Evolutionary conservation across 1,140 invertebrate genomes (phyloP), one percentile per base, ranked within the genome.

Genomic region (Saccostrea cuccullata): DNA sequence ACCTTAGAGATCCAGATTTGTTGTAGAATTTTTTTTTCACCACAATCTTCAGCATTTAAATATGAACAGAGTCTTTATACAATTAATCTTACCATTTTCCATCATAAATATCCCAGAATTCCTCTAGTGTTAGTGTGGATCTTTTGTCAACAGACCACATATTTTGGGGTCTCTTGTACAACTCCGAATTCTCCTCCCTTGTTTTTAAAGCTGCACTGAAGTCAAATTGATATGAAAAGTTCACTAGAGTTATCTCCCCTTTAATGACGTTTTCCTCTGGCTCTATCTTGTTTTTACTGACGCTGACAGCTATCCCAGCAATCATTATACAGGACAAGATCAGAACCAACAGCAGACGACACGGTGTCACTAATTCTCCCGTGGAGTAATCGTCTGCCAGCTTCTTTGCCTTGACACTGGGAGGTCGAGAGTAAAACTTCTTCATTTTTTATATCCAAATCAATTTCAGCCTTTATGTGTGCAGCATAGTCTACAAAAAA

Each of bases 61-160:
- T 0, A 47, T 8, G 9, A 47, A 47, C 5, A 47, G 47, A 47
- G 5, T 47, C 47, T 3, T 47, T 47, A 47, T 47, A 84, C 84
- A 64, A 64, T 64, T 20, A 64, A 30, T 36, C 70, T 77, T 77
- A 93, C 93, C 93, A 94, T 91, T 93, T 93, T 23, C 90, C 91
- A 91, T 93, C 92, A 89, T 94, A 94, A 0, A 93, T 87, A 86
- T 93, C 92, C 64, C 87, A 88, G 82, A 93, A 94, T 87, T 94
- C 93, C 55, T 92, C 82, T 20, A 93, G 36, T 17, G 90, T 88
- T 2, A 94, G 84, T 13, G 86, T 60, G 1, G 88, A 90, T 23
- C 93, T 87, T 86, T 90, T 90, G 82, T 94, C 93, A 13, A 94
- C 87, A 23, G 87, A 89, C 77, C 84, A 84, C 11, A 56, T 40